These are phyloP conservation scores for Hippocampus comes DNA, from an alignment of 2,113 vertebrate species.

Conservation along the genomic window DNA sequence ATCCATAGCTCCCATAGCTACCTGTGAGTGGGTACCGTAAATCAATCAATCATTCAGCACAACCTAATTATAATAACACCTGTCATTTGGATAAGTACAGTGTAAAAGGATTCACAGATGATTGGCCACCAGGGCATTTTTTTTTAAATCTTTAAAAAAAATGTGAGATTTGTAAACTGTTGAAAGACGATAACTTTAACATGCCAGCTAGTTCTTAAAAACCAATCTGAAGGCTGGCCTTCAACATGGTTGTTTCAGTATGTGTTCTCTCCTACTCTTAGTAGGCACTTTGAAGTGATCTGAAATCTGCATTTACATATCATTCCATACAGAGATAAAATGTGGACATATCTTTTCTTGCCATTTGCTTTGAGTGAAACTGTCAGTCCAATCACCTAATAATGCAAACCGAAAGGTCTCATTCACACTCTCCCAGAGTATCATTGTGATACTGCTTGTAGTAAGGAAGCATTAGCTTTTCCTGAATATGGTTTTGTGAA, in stretches of 20 bases:
- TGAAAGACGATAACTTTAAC: neutral
- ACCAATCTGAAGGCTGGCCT: neutral
- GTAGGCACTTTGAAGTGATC: neutral
- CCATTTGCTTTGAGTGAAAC: neutral
- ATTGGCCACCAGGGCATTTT: neutral
- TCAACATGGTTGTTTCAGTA: neutral
- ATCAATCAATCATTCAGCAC: constrained; percentile 1
- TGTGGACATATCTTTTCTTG: neutral
- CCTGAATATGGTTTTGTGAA: too few species aligned
- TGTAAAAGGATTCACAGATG: neutral
- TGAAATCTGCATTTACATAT: neutral
- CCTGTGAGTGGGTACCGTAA: neutral
- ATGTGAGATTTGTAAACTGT: neutral
- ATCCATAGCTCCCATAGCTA: constrained; percentile 31
- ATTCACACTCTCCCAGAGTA: too few species aligned
- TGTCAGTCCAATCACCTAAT: neutral
- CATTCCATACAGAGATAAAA: neutral
- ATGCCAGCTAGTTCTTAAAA: neutral
- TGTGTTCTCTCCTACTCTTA: neutral
- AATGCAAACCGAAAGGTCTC: neutral
- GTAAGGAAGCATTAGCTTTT: too few species aligned
- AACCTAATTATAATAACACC: constrained; percentile 3
- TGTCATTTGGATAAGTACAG: constrained; percentile 2
- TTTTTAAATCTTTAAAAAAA: neutral
- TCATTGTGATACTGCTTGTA: too few species aligned